Percentiles rank a stretch among this genome's conserved stretches.
Evolutionary conservation across 1,140 invertebrate genomes (phyloP).

Genomic region (Cydia fagiglandana): DNA sequence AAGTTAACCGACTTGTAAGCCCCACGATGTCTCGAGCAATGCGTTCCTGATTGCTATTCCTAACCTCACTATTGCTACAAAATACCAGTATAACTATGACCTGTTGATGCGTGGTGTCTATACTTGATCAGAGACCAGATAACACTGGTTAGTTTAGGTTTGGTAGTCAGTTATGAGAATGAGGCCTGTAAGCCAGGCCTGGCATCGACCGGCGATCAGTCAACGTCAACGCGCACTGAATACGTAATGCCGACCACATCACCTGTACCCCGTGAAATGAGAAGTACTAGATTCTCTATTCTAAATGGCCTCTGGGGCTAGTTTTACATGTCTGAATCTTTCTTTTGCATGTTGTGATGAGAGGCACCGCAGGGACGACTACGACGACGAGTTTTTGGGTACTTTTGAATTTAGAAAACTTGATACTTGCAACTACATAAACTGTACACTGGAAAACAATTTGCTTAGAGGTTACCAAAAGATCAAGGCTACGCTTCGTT

Average conservation of each 20-base stretch:
- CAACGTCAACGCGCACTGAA: conserved; percentile 26
- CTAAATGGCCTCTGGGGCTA: not conserved
- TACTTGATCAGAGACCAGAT: not conserved
- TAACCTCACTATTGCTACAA: too few relatives aligned
- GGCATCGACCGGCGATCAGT: conserved; percentile 26
- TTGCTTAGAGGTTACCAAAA: too few relatives aligned
- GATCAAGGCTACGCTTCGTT: too few relatives aligned
- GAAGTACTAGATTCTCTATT: not conserved
- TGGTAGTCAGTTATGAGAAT: not conserved
- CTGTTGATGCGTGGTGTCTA: not conserved
- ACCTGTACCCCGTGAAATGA: conserved; percentile 14
- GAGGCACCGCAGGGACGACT: not conserved
- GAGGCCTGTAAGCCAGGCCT: not conserved
- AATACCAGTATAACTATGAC: not conserved
- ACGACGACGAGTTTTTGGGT: too few relatives aligned
- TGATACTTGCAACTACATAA: too few relatives aligned
- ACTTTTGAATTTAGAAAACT: too few relatives aligned
- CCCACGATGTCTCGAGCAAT: not conserved
- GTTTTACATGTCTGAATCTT: not conserved
- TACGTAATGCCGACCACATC: conserved; percentile 25
- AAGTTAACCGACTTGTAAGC: conserved; percentile 10
- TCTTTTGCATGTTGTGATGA: not conserved
- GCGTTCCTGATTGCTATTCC: not conserved
- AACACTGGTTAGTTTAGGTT: not conserved
- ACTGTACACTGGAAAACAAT: too few relatives aligned